Evolutionary conservation across 2,888 invertebrate species (phyloP).

Genomic region (Sturmia bella): DNA sequence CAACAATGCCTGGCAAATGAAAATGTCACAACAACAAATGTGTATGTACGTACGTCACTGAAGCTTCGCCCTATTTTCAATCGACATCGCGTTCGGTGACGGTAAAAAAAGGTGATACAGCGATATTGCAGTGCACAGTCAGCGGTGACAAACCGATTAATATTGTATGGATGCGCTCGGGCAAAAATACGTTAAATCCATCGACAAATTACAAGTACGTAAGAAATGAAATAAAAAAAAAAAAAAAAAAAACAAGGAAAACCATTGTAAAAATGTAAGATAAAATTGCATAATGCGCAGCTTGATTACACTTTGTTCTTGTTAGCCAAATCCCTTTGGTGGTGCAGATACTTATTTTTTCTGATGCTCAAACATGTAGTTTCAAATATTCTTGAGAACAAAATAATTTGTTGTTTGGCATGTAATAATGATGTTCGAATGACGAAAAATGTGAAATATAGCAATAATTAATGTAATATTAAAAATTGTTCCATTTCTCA

Average conservation of each 20-base stretch:
- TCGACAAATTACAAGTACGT: conserved; percentile 87
- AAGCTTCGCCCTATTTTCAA: conserved; percentile 88
- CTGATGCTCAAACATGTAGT: neutral
- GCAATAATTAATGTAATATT: neutral
- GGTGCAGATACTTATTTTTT: conserved; percentile 9
- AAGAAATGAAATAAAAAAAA: conserved; percentile 9
- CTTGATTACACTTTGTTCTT: conserved; percentile 48
- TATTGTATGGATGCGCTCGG: conserved; percentile 88
- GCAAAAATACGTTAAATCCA: conserved; percentile 87
- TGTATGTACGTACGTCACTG: conserved; percentile 64
- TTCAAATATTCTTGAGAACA: neutral
- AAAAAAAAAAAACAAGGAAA: neutral
- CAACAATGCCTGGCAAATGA: conserved; percentile 25
- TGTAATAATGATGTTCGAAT: conserved; percentile 27
- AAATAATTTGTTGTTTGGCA: conserved; percentile 38
- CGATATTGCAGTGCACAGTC: conserved; percentile 88
- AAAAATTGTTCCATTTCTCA: neutral
- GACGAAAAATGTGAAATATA: neutral
- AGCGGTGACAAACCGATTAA: conserved; percentile 91
- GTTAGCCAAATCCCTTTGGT: conserved; percentile 57
- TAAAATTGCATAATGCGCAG: conserved; percentile 18
- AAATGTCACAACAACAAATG: conserved; percentile 35
- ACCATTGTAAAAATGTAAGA: neutral
- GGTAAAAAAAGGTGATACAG: conserved; percentile 88
- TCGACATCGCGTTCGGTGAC: conserved; percentile 87